Evolutionary conservation across 2,888 invertebrate genomes (phyloP).

Genomic region (Apeira syringaria): DNA sequence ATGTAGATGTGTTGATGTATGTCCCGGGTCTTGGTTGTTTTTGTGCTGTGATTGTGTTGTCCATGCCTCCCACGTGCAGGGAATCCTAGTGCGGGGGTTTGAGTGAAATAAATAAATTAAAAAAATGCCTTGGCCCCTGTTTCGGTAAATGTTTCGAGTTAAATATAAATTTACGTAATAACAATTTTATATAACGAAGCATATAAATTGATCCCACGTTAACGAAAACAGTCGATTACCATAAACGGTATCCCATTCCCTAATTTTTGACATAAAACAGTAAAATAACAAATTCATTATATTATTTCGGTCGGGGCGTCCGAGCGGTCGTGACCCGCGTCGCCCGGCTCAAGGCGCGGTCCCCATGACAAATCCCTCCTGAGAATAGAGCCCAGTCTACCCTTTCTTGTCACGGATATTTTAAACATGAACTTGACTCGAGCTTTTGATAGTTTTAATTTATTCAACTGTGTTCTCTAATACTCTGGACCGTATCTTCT

Average conservation of each 20-base stretch:
- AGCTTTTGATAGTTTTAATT: slow-evolving; percentile 22
- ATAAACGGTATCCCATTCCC: background rate
- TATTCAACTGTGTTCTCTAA: slow-evolving; percentile 21
- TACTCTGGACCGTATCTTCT: slow-evolving; percentile 6
- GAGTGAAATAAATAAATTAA: no score
- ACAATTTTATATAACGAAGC: background rate
- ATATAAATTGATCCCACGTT: background rate
- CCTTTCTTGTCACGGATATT: slow-evolving; percentile 26
- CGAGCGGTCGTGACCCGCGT: slow-evolving; percentile 12
- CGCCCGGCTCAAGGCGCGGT: slow-evolving; percentile 31
- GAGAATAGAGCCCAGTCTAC: slow-evolving; percentile 37
- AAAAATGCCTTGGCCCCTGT: no score
- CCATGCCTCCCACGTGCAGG: no score
- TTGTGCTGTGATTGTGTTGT: no score
- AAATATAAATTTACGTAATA: no score
- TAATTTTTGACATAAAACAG: slow-evolving; percentile 13
- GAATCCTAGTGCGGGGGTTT: no score
- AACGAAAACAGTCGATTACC: no score
- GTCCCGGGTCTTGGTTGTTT: no score
- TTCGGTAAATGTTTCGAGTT: background rate
- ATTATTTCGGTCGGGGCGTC: slow-evolving; percentile 23
- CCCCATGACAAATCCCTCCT: slow-evolving; percentile 47
- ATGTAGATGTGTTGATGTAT: no score
- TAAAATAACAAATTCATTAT: slow-evolving; percentile 34
- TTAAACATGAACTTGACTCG: slow-evolving; percentile 25